Percentiles rank a stretch among this genome's conserved stretches.
These are phyloP conservation scores for Plusia festucae DNA, from an alignment of 2,888 invertebrate species.

Conservation along the genomic window DNA sequence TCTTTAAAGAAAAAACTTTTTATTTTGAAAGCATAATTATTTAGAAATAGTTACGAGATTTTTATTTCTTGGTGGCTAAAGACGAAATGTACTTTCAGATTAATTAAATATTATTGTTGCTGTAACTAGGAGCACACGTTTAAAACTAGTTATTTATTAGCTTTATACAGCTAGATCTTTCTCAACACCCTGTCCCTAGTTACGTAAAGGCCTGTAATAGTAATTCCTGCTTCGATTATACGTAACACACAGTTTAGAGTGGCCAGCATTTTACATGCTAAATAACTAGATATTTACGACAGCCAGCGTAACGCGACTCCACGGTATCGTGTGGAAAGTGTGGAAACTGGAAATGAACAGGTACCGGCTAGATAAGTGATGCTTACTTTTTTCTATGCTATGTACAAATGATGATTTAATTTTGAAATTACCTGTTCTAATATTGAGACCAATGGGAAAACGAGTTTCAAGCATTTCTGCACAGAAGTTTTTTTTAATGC, in stretches of 20 bases:
- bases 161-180: slow-evolving; percentile 53
- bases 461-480: no score
- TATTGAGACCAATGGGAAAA: no score
- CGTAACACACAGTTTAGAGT: slow-evolving; percentile 46
- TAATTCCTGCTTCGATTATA: slow-evolving; percentile 63
- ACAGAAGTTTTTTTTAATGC: no score
- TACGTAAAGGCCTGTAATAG: slow-evolving; percentile 62
- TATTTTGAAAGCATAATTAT: no score
- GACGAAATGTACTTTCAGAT: no score
- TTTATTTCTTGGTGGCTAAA: no score
- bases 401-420: neutral
- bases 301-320: slow-evolving; percentile 44
- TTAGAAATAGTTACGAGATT: no score
- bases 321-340: slow-evolving; percentile 44
- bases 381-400: slow-evolving; percentile 8
- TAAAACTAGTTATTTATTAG: slow-evolving; percentile 21
- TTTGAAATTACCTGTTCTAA: neutral
- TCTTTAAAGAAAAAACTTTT: no score
- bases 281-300: slow-evolving; percentile 34
- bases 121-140: no score
- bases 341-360: slow-evolving; percentile 29
- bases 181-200: slow-evolving; percentile 60
- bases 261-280: slow-evolving; percentile 24
- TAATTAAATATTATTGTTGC: no score
- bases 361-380: slow-evolving; percentile 20